A percentile compares a stretch with the other conserved stretches of the same genome.
phyloP scores from a whole-genome alignment of 2,113 vertebrate species.

The Xenus cinereus region DNA sequence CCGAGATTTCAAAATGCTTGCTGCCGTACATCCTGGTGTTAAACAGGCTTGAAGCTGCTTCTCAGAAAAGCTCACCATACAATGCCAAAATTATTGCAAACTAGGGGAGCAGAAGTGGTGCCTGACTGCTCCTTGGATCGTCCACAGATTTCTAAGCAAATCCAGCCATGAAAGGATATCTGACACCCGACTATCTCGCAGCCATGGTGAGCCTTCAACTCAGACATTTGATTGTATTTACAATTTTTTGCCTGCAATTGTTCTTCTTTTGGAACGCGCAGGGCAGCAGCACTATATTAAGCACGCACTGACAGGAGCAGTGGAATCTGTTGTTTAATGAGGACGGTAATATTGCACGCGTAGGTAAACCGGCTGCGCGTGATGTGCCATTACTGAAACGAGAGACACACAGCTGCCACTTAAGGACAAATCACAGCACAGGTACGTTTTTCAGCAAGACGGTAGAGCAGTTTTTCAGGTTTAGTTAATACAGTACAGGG shows the following conservation, averaged over 20 bases:
- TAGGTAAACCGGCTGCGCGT: background rate
- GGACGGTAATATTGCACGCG: background rate
- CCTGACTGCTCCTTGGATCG: background rate
- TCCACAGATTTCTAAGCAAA: slow-evolving; percentile 2
- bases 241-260: background rate
- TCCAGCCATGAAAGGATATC: background rate
- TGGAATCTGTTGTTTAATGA: background rate
- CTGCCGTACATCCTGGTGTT: background rate
- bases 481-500: background rate
- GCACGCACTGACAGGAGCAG: background rate
- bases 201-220: background rate
- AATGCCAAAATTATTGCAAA: background rate
- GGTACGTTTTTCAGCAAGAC: background rate
- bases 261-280: background rate
- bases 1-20: background rate
- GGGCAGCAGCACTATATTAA: background rate
- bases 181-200: background rate
- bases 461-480: background rate
- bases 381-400: background rate
- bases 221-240: background rate
- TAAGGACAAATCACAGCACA: background rate
- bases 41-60: background rate
- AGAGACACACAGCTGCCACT: background rate
- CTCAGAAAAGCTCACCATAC: background rate
- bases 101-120: background rate